Evolutionary conservation across 1,140 invertebrate genomes (phyloP).

Genomic region (Brevipalpus yothersi): DNA sequence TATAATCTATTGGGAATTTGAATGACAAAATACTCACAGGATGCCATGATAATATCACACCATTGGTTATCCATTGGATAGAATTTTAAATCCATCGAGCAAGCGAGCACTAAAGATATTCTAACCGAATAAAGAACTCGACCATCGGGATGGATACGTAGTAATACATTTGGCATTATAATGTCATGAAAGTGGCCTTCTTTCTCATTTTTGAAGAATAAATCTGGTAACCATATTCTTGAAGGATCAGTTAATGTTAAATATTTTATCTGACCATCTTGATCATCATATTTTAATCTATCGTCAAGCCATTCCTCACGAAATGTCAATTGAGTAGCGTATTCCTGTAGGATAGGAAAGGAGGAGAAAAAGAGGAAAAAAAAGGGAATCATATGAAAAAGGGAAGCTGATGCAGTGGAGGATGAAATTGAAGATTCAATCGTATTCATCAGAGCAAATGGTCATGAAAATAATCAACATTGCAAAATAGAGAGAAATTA

Average conservation of each 20-base stretch:
- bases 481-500: too few relatives aligned
- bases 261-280: slow-evolving; percentile 15
- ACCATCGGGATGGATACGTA: slow-evolving; percentile 25
- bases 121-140: slow-evolving; percentile 25
- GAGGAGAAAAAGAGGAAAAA: background rate
- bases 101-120: slow-evolving; percentile 36
- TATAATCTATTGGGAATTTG: too few relatives aligned
- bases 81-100: slow-evolving; percentile 83
- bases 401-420: background rate
- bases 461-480: too few relatives aligned
- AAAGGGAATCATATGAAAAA: background rate
- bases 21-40: slow-evolving; percentile 43
- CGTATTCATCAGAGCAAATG: background rate
- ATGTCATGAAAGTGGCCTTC: slow-evolving; percentile 24
- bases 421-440: background rate
- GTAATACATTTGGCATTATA: slow-evolving; percentile 19
- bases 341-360: slow-evolving; percentile 9
- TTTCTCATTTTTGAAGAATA: slow-evolving; percentile 28
- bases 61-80: slow-evolving; percentile 80
- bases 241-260: slow-evolving; percentile 19
- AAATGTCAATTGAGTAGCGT: slow-evolving; percentile 23
- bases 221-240: slow-evolving; percentile 27
- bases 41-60: slow-evolving; percentile 75
- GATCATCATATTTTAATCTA: slow-evolving; percentile 10
- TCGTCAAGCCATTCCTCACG: slow-evolving; percentile 24